Conservation (phyloP, 1,140 invertebrate genomes). For the Arctopsyche grandis region DNA sequence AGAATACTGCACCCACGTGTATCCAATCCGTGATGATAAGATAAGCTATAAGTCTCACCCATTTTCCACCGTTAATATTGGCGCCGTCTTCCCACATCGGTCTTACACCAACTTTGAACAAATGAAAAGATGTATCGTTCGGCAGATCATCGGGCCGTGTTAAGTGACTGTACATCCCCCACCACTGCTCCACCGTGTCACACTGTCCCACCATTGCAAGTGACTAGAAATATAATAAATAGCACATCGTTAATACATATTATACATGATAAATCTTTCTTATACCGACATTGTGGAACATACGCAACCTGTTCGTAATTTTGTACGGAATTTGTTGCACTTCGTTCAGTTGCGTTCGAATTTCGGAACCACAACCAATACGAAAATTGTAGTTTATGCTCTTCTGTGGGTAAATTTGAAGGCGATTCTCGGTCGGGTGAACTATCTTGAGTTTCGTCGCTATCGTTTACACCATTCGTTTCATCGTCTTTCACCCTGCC, state of each 20-base stretch:
- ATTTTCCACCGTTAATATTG: slow-evolving; percentile 96
- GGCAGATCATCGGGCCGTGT: slow-evolving; percentile 88
- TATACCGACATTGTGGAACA: too few species aligned
- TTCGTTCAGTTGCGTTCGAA: slow-evolving; percentile 69
- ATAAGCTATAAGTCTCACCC: slow-evolving; percentile 72
- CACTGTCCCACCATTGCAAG: slow-evolving; percentile 86
- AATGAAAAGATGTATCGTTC: slow-evolving; percentile 93
- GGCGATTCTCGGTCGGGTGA: slow-evolving; percentile 46
- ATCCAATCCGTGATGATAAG: too few species aligned
- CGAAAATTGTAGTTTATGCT: slow-evolving; percentile 89
- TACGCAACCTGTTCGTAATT: slow-evolving; percentile 62
- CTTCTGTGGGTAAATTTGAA: slow-evolving; percentile 58
- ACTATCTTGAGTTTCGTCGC: slow-evolving; percentile 42
- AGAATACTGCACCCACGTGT: too few species aligned
- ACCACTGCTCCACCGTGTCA: slow-evolving; percentile 96
- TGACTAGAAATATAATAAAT: slow-evolving; percentile 63
- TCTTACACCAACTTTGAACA: slow-evolving; percentile 98
- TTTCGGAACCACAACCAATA: slow-evolving; percentile 91
- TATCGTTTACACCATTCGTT: slow-evolving; percentile 41
- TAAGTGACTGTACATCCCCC: slow-evolving; percentile 93
- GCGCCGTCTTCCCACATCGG: slow-evolving; percentile 99
- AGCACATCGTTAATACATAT: too few species aligned
- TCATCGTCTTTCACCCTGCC: slow-evolving; percentile 48
- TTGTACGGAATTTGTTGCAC: slow-evolving; percentile 56
- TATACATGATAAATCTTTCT: not conserved